Evolutionary conservation across 2,113 vertebrate genomes (phyloP), one percentile per base, ranked within the genome.

Genomic region (Periophthalmodon schlosseri): DNA sequence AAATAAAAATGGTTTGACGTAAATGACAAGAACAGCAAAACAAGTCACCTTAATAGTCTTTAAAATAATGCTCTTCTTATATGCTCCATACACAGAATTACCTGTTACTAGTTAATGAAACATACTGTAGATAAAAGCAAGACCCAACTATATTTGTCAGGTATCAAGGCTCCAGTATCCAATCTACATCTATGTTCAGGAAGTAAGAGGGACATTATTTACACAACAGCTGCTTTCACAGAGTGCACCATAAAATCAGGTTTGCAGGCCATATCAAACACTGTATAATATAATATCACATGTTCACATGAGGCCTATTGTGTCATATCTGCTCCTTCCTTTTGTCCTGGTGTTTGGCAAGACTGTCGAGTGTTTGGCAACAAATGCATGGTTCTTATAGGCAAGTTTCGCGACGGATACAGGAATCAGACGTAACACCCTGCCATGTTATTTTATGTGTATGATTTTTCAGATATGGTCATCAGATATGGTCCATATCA

Each of bases 21-120:
- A 65, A 46, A 76, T 73, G 84, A 89, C 72, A 68, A 82, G 85
- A 90, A 90, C 85, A 72, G 66, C 69, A 70, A 64, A 69, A 74
- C 75, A 75, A 89, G 83, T 85, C 75, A 76, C 68, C 73, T 68
- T 66, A 49, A 74, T 72, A 11, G n/a, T 54, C 72, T 36, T 10
- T 23, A 44, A 8, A 58, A 70, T 47, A 23, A 68, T 15, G 6
- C n/a, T 36, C 34, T 2, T 56, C 39, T 70, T 23, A 15, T 24
- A 23, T n/a, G 10, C n/a, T 58, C n/a, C 54, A 4, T 10, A 21
- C n/a, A 21, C 7, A 57, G 7, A 57, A 57, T 57, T 0, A 57
- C n/a, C 7, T 18, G 33, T 63, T 6, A 28, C 2, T 18, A 52
- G 39, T 56, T 24, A 20, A 71, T n/a, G 65, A 69, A 69, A 33